Conservation (phyloP, 1,140 invertebrate species). For the Aricia agestis region DNA sequence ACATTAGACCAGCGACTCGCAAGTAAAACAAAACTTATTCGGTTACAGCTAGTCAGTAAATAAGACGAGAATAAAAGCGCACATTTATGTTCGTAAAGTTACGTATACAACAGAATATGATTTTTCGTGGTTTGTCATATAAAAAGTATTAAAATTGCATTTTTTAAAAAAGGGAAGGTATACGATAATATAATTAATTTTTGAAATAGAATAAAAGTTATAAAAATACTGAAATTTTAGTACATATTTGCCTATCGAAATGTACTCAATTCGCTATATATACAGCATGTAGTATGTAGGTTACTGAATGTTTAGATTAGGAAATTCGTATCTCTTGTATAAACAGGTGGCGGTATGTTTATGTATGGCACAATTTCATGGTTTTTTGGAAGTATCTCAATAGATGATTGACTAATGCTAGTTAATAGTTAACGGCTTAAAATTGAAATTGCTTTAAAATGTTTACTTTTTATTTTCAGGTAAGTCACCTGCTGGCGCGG, state of each 20-base stretch:
- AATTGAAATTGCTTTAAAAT: too few species aligned
- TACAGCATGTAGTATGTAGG: slow-evolving; percentile 27
- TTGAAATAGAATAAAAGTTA: too few species aligned
- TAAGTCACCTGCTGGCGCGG: background rate
- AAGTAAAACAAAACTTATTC: slow-evolving; percentile 9
- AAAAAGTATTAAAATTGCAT: too few species aligned
- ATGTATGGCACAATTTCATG: slow-evolving; percentile 13
- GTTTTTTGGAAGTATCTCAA: slow-evolving; percentile 6
- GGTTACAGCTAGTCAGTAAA: slow-evolving; percentile 22
- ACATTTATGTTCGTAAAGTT: too few species aligned
- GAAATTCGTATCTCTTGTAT: slow-evolving; percentile 32
- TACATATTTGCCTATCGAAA: background rate
- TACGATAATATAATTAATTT: too few species aligned
- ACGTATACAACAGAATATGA: too few species aligned
- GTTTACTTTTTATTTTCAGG: background rate
- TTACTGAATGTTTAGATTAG: slow-evolving; percentile 26
- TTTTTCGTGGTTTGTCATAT: too few species aligned
- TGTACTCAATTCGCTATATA: background rate
- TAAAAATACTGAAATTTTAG: too few species aligned
- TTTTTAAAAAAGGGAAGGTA: too few species aligned
- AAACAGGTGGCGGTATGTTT: slow-evolving; percentile 46
- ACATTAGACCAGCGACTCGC: slow-evolving; percentile 30
- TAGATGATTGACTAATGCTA: too few species aligned
- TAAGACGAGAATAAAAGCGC: background rate
- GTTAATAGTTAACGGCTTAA: too few species aligned